A percentile compares a stretch with the other conserved stretches of the same genome.
Evolutionary conservation across 1,140 invertebrate genomes (phyloP).

Genomic region (Megathymus violae): DNA sequence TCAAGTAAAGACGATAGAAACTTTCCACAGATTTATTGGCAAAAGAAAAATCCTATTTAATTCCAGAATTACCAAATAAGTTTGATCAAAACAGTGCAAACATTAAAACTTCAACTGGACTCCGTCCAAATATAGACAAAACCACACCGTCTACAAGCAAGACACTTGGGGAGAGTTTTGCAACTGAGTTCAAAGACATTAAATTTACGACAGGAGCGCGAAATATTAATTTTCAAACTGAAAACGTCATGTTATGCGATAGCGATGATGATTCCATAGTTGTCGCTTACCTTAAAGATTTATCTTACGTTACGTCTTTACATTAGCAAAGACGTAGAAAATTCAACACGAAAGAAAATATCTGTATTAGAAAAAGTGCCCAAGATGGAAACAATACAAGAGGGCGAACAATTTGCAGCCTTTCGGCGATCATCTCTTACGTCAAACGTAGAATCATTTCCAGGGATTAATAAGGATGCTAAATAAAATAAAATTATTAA

Average conservation of each 20-base stretch:
- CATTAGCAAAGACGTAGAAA: conserved; percentile 45
- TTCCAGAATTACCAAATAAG: conserved; percentile 30
- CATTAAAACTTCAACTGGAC: conserved; percentile 34
- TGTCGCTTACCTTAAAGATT: conserved; percentile 53
- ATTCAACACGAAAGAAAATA: conserved; percentile 49
- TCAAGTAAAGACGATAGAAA: conserved; percentile 54
- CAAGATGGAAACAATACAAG: conserved; percentile 65
- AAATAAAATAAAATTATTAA: conserved; percentile 10
- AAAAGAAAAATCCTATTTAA: conserved; percentile 46
- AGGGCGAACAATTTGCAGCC: conserved; percentile 51
- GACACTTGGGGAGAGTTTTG: conserved; percentile 28
- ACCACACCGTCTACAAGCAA: conserved; percentile 53
- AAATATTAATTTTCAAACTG: conserved; percentile 59
- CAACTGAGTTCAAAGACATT: conserved; percentile 41
- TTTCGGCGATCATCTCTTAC: conserved; percentile 13
- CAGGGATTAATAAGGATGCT: not conserved
- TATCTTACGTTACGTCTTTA: no score
- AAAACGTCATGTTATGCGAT: conserved; percentile 48
- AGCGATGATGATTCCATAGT: conserved; percentile 54
- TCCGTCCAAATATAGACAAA: conserved; percentile 26
- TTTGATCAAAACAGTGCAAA: conserved; percentile 22
- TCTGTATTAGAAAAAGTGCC: conserved; percentile 58
- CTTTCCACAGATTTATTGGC: conserved; percentile 38
- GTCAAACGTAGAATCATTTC: conserved; percentile 15
- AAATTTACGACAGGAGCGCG: conserved; percentile 40